Evolutionary conservation across 1,140 invertebrate genomes (phyloP).

Genomic region (Caenorhabditis latens): DNA sequence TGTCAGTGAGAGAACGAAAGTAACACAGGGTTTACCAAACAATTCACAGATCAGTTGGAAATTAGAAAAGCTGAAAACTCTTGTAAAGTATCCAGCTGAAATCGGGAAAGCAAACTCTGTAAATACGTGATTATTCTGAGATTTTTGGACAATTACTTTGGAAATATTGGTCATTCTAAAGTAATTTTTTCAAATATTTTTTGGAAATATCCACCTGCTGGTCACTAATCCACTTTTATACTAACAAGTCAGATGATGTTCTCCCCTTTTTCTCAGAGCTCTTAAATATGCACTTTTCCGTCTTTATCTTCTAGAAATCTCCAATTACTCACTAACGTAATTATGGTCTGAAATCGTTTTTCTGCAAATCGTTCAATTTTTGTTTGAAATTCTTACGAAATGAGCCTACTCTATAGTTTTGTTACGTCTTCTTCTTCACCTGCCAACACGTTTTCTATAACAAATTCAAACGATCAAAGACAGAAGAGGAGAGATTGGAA

Average conservation of each 20-base stretch:
- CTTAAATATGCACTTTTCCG: not conserved
- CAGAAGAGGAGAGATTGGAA: no score
- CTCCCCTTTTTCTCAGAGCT: not conserved
- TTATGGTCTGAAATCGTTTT: no score
- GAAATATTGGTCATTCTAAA: no score
- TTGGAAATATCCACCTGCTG: conserved; percentile 8
- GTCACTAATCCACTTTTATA: not conserved
- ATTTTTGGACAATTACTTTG: not conserved
- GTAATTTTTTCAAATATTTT: not conserved
- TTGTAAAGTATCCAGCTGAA: not conserved
- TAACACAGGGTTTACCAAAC: not conserved
- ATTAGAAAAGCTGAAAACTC: not conserved
- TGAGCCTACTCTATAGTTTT: no score
- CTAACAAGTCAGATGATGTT: not conserved
- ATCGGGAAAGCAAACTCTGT: not conserved
- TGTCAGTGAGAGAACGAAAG: no score
- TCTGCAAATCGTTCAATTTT: no score
- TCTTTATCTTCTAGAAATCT: no score
- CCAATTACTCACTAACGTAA: no score
- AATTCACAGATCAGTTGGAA: not conserved
- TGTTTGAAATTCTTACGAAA: no score
- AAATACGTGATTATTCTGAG: conserved; percentile 20
- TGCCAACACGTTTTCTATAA: no score
- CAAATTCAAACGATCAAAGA: no score
- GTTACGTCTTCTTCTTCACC: no score